phyloP scores from a whole-genome alignment of 2,888 invertebrate genomes.

The Ephialtes manifestator region DNA sequence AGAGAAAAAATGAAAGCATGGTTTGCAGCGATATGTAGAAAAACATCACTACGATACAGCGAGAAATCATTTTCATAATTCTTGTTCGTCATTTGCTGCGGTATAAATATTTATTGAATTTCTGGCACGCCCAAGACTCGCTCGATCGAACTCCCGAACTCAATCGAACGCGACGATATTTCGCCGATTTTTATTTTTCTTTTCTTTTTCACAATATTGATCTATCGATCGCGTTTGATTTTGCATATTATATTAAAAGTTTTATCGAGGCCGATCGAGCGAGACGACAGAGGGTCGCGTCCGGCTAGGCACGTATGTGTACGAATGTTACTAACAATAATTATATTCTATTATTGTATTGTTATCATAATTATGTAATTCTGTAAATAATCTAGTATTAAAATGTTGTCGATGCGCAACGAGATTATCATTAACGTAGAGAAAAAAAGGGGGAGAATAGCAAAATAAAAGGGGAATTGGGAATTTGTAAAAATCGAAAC shows the following conservation, averaged over 20 bases:
- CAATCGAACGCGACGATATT: slow-evolving; percentile 25
- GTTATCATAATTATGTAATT: slow-evolving; percentile 64
- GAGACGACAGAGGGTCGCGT: slow-evolving; percentile 32
- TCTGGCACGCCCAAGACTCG: slow-evolving; percentile 37
- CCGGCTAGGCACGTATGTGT: slow-evolving; percentile 28
- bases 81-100: slow-evolving; percentile 37
- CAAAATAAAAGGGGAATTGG: slow-evolving; percentile 18
- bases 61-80: slow-evolving; percentile 38
- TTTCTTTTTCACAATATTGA: neutral
- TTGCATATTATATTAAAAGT: slow-evolving; percentile 2
- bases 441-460: slow-evolving; percentile 12
- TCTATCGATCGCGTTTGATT: slow-evolving; percentile 35
- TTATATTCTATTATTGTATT: slow-evolving; percentile 56
- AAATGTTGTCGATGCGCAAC: slow-evolving; percentile 57
- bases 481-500: neutral
- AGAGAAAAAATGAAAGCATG: slow-evolving; percentile 11
- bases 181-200: neutral
- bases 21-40: slow-evolving; percentile 25
- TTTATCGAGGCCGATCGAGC: slow-evolving; percentile 52
- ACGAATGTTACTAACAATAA: slow-evolving; percentile 64
- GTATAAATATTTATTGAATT: slow-evolving; percentile 63
- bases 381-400: slow-evolving; percentile 71
- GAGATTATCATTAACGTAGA: slow-evolving; percentile 51
- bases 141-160: slow-evolving; percentile 34
- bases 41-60: slow-evolving; percentile 7